Evolutionary conservation across 2,888 invertebrate genomes (phyloP).

Genomic region (Malacosoma neustria): DNA sequence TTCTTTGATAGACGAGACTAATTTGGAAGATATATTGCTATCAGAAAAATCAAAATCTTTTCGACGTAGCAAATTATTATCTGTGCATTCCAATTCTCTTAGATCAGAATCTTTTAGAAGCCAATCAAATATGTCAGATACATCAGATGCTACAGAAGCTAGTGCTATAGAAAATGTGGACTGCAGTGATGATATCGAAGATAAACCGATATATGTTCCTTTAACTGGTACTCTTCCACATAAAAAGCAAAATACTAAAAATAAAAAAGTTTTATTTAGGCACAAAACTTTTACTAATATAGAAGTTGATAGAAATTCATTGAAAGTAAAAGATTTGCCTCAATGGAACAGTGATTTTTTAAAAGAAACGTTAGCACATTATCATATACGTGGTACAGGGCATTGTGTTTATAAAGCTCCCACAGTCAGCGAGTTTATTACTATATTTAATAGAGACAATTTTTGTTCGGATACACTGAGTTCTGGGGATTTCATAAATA

Average conservation of each 20-base stretch:
- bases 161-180: conserved; percentile 67
- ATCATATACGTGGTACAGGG: conserved; percentile 65
- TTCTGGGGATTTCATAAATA: conserved; percentile 13
- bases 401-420: conserved; percentile 65
- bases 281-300: conserved; percentile 68
- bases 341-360: conserved; percentile 47
- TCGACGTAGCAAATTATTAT: conserved; percentile 33
- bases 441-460: conserved; percentile 63
- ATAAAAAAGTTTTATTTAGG: conserved; percentile 58
- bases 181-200: conserved; percentile 42
- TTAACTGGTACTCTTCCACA: conserved; percentile 62
- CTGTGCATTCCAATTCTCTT: conserved; percentile 24
- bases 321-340: conserved; percentile 39
- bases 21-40: conserved; percentile 62
- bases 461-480: conserved; percentile 4
- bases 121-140: conserved; percentile 47
- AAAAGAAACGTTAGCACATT: conserved; percentile 55
- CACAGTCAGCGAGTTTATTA: conserved; percentile 57
- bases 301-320: conserved; percentile 54
- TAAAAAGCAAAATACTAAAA: conserved; percentile 35
- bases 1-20: conserved; percentile 60
- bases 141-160: conserved; percentile 49
- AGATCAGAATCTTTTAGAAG: conserved; percentile 40
- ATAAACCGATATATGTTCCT: conserved; percentile 44
- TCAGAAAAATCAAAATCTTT: conserved; percentile 67